Base-by-base conservation (phyloP, 1,140 invertebrate genomes). In the Tachypleus tridentatus region DNA sequence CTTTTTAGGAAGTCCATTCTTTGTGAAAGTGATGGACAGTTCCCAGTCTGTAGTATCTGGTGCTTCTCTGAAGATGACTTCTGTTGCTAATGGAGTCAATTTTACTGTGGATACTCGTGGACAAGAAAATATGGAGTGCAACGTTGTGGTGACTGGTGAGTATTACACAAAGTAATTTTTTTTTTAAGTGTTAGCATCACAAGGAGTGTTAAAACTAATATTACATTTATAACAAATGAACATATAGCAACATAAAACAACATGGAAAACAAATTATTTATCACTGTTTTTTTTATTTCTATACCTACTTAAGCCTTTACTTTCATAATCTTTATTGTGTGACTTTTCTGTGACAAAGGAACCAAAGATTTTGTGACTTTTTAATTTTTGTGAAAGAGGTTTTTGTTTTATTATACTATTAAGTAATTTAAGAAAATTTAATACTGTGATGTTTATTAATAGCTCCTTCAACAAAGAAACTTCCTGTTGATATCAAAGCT, bases 1-100 rank as follows among this genome's bases (percentile, higher is more conserved):
- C 9, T 9, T 70, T 64, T 59, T 64, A 82, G 90, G 91, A 7
- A 94, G 91, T 51, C 91, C 92, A 10, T 94, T 93, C 75, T 88
- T 86, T 76, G 88, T 93, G 74, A 71, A 80, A 63, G 70, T 76
- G 75, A 80, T 82, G n/a, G 80, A 84, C 66, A 77, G 78, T 7
- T 83, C 81, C 64, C 83, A 85, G 72, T 79, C 85, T 0, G 70
- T 81, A 29, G 76, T 86, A 9, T 78, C 78, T 4, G 85, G 84
- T 8, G 75, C 80, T 56, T 83, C 80, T 66, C 71, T 87, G 11
- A 83, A 84, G 71, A 82, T 82, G 79, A 81, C 82, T 49, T 78
- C 84, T 10, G 79, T 86, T 0, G 82, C 82, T 58, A 76, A 78
- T 53, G 75, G 80, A 49, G 81, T 86, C n/a, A 76, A 77, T 0